Base-by-base conservation (phyloP, 1,140 invertebrate genomes). In the Drosophila varians region DNA sequence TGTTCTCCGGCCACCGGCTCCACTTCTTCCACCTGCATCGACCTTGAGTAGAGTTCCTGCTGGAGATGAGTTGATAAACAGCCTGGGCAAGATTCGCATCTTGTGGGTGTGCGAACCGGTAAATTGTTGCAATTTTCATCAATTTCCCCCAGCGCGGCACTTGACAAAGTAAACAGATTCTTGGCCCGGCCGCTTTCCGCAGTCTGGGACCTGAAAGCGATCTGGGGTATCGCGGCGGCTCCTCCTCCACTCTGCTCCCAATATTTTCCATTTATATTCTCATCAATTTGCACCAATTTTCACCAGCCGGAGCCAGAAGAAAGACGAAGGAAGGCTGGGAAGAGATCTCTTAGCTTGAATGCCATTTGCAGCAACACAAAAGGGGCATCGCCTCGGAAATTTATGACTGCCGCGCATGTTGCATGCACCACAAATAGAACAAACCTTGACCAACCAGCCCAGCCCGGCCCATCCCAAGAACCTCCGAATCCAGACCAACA, bases 291-390 rank as follows among this genome's bases (percentile, higher is more conserved):
- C 45, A 57, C 51, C 54, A 68, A 65, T 82, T 68, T 72, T 9
- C 57, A 18, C 34, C 3, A 38, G 36, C 14, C 28, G 11, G 36
- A 26, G 42, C 53, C 40, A 52, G 43, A 34, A 43, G 31, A 16
- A 28, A 46, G 28, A 23, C 28, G 7, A 7, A 2, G 7, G 28
- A 2, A 7, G 28, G 8, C 5, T 2, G 16, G 58, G 19, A 31
- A 26, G 42, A 19, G 42, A 64, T 40, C 36, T 42, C 21, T 45
- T 4, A 40, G 55, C 55, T 58, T 21, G 54, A 38, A 56, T 75
- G 36, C 71, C 58, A 84, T 84, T 84, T 84, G 61, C 65, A 56
- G 52, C 28, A 64, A 84, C 79, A 84, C 55, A 72, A 84, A 84
- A 84, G 61, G 54, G 79, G 79, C 68, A 60, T 75, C 38, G 58